Evolutionary conservation across 2,797 vertebrate genomes (phyloP).

Genomic region (Lagodon rhomboides): DNA sequence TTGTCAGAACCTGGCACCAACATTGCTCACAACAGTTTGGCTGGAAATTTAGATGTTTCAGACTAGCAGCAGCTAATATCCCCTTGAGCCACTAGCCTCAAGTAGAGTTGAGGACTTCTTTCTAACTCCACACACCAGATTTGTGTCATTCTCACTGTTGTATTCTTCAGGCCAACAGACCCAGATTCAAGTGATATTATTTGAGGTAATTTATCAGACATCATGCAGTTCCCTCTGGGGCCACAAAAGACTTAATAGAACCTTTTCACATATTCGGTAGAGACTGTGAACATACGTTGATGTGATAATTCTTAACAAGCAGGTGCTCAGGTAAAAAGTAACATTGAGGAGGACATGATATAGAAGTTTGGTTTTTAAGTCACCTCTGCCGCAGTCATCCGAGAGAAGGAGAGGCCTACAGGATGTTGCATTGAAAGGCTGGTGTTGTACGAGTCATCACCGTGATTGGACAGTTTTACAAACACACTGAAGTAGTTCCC

Average conservation of each 20-base stretch:
- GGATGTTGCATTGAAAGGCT: constrained; percentile 82
- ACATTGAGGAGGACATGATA: background rate
- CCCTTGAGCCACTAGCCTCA: background rate
- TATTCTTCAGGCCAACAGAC: too few relatives aligned
- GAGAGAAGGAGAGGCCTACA: constrained; percentile 81
- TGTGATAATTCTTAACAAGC: background rate
- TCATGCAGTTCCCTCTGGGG: too few relatives aligned
- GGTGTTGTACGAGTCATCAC: too few relatives aligned
- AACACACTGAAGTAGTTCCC: too few relatives aligned
- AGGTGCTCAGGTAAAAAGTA: background rate
- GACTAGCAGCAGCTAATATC: background rate
- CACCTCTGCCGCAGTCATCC: constrained; percentile 69
- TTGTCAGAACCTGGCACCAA: too few relatives aligned
- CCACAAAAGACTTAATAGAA: too few relatives aligned
- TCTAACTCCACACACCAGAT: too few relatives aligned
- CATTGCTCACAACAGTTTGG: background rate
- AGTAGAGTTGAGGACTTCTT: background rate
- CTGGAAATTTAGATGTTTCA: background rate
- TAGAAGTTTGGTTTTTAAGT: background rate
- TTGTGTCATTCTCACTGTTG: too few relatives aligned
- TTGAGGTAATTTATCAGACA: too few relatives aligned
- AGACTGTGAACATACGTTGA: background rate
- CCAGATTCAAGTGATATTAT: too few relatives aligned
- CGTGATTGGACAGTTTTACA: too few relatives aligned
- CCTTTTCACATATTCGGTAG: too few relatives aligned